Evolutionary conservation across 2,797 vertebrate genomes (phyloP).

Genomic region (Chelonia mydas): DNA sequence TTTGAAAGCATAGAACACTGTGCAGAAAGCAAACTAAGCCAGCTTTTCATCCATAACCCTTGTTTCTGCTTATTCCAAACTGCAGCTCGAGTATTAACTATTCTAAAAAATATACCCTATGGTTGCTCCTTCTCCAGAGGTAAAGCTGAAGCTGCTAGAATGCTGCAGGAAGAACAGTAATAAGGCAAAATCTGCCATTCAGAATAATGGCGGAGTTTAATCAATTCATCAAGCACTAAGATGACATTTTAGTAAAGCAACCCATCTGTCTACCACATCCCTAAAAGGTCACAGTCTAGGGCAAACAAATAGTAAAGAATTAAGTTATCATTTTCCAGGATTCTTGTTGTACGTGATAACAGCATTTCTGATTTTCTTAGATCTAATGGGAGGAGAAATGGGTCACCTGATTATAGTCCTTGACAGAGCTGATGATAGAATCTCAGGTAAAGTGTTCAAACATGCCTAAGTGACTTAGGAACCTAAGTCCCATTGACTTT

Average conservation of each 20-base stretch:
- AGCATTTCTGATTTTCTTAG: background rate
- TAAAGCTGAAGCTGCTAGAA: background rate
- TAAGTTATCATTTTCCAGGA: background rate
- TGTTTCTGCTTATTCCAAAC: background rate
- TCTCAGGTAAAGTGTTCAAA: background rate
- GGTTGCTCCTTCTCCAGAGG: background rate
- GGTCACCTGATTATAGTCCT: background rate
- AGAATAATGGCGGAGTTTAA: background rate
- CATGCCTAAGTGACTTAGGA: background rate
- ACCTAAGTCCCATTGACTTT: too few relatives aligned
- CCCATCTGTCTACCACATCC: background rate
- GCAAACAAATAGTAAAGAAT: background rate
- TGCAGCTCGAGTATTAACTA: background rate
- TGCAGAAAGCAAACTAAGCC: background rate
- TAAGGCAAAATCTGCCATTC: background rate
- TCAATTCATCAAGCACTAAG: background rate
- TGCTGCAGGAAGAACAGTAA: background rate
- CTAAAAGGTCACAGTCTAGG: background rate
- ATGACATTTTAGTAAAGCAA: background rate
- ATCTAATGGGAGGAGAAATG: background rate
- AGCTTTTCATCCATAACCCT: background rate
- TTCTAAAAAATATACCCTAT: background rate
- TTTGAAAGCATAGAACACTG: background rate
- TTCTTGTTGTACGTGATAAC: background rate
- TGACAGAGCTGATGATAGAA: background rate